Conservation (phyloP, 1,140 invertebrate species). For the Lepidotrigona ventralis region DNA sequence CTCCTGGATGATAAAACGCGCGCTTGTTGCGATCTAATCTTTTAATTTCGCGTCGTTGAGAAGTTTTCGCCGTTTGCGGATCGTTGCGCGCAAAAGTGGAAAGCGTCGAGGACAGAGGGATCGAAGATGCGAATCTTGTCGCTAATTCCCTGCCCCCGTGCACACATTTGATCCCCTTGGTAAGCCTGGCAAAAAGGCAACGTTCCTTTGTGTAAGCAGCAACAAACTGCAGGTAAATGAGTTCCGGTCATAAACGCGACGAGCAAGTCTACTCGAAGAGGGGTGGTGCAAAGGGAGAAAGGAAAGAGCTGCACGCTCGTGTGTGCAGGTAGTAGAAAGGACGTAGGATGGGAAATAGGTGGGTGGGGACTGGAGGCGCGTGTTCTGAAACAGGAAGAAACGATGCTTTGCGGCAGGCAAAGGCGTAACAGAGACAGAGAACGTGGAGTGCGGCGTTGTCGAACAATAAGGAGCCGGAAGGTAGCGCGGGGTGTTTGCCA, state of each 20-base stretch:
- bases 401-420: not conserved
- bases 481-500: conserved; percentile 68
- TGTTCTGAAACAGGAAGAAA: conserved; percentile 15
- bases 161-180: not conserved
- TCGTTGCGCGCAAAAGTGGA: not conserved
- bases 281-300: not conserved
- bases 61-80: not conserved
- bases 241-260: conserved; percentile 31
- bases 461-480: conserved; percentile 69
- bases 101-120: not conserved
- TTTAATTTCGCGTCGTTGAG: conserved; percentile 2
- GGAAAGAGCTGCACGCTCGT: not conserved
- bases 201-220: conserved; percentile 15
- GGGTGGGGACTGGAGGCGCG: not conserved
- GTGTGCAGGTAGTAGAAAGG: not conserved
- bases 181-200: conserved; percentile 22
- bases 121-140: conserved; percentile 4
- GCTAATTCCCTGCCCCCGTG: conserved; percentile 13
- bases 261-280: conserved; percentile 40
- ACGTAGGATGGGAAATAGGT: not conserved
- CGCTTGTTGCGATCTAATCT: too few species aligned
- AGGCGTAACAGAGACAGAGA: conserved; percentile 36
- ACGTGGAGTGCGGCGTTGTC: conserved; percentile 31
- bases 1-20: too few species aligned
- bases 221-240: conserved; percentile 33